These are phyloP conservation scores for Ptychobarbus kaznakovi DNA, from an alignment of 2,797 vertebrate genomes.

Conservation along the genomic window DNA sequence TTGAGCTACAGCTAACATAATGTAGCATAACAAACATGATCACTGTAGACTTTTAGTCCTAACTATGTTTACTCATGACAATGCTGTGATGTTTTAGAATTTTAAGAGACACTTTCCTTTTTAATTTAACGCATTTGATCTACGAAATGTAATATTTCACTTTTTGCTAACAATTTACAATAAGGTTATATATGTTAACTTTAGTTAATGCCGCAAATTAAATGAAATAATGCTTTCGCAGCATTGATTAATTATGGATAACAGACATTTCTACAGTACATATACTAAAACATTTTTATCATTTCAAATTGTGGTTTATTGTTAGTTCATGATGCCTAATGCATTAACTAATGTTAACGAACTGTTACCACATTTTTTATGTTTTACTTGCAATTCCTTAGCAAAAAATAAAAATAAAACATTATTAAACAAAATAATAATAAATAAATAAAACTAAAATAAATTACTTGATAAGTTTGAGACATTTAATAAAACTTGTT, in stretches of 20 bases:
- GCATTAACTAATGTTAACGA: neutral
- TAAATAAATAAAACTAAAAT: neutral
- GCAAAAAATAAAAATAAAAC: neutral
- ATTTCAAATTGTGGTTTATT: neutral
- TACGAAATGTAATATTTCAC: neutral
- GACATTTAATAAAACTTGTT: neutral
- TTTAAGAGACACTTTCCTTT: neutral
- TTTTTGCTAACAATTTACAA: neutral
- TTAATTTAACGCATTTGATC: neutral
- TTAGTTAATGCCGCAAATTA: neutral
- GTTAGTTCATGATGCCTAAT: too few species aligned
- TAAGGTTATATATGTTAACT: neutral
- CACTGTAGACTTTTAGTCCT: conserved; percentile 28
- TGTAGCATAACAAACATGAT: conserved; percentile 19
- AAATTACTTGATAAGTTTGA: neutral
- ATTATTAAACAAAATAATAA: too few species aligned
- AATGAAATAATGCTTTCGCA: neutral
- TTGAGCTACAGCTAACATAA: conserved; percentile 2
- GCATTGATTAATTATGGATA: neutral
- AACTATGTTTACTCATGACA: conserved; percentile 10
- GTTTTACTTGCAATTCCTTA: neutral
- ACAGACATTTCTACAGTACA: neutral
- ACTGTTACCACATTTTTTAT: neutral
- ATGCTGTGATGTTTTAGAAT: conserved; percentile 31
- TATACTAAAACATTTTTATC: neutral